phyloP scores from a whole-genome alignment of 2,113 vertebrate genomes.

The Malaclemys terrapin region DNA sequence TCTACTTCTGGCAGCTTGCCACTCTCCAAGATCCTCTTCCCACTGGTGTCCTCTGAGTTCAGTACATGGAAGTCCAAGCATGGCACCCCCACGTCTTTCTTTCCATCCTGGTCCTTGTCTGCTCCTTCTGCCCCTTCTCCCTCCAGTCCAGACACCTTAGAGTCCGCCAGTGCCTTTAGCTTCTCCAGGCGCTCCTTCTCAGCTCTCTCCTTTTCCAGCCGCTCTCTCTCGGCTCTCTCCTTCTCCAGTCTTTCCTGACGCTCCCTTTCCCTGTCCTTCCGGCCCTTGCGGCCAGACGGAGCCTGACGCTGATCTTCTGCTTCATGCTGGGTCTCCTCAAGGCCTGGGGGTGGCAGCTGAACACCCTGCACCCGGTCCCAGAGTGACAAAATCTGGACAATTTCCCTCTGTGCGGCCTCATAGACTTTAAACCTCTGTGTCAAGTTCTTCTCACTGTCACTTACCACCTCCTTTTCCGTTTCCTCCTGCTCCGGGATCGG shows the following conservation, averaged over 20 bases:
- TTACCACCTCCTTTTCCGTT: conserved; percentile 37
- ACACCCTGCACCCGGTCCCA: conserved; percentile 87
- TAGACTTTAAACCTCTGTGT: conserved; percentile 81
- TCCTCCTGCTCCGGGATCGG: conserved; percentile 40
- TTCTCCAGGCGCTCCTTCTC: conserved; percentile 71
- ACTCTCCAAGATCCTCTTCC: conserved; percentile 72
- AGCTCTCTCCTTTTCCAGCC: conserved; percentile 54
- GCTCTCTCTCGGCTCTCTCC: conserved; percentile 75
- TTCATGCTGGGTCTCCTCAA: conserved; percentile 57
- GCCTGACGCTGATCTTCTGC: conserved; percentile 77
- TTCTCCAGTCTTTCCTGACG: conserved; percentile 69
- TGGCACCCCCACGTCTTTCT: conserved; percentile 71
- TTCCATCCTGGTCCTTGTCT: conserved; percentile 36
- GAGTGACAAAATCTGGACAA: conserved; percentile 75
- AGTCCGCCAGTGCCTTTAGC: conserved; percentile 50
- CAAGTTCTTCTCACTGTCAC: conserved; percentile 70
- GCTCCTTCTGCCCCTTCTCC: not conserved
- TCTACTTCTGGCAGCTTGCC: conserved; percentile 76
- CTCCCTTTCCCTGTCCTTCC: conserved; percentile 75
- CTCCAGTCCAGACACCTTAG: conserved; percentile 25
- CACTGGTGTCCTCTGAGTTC: conserved; percentile 34
- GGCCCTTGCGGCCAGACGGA: conserved; percentile 72
- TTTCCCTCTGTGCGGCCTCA: conserved; percentile 74
- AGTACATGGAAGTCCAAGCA: conserved; percentile 79
- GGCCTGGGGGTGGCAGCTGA: conserved; percentile 43